phyloP scores from a whole-genome alignment of 2,888 invertebrate genomes.

The Drosophila ustulata region DNA sequence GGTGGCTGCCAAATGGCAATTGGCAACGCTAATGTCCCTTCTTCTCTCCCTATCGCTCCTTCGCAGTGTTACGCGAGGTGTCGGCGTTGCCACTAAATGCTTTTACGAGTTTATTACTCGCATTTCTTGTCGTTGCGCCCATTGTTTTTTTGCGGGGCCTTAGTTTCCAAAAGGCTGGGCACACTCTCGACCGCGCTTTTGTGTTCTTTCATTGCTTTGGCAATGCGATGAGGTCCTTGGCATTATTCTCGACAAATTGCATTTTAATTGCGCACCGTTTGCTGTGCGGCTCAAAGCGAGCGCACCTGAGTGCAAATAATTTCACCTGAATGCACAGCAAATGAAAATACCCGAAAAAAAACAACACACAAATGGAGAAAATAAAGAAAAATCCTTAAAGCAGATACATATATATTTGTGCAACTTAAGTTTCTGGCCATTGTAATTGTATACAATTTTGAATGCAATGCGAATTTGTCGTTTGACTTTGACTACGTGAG shows the following conservation, averaged over 20 bases:
- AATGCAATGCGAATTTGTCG: slow-evolving; percentile 73
- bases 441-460: slow-evolving; percentile 43
- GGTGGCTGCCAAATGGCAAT: slow-evolving; percentile 11
- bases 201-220: slow-evolving; percentile 23
- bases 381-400: slow-evolving; percentile 54
- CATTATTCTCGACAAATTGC: slow-evolving; percentile 67
- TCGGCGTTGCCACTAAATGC: slow-evolving; percentile 2
- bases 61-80: background rate
- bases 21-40: background rate
- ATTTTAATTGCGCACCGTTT: slow-evolving; percentile 72
- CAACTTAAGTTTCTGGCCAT: slow-evolving; percentile 11
- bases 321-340: slow-evolving; percentile 69
- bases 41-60: background rate
- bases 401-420: slow-evolving; percentile 26
- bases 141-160: slow-evolving; percentile 34
- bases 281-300: slow-evolving; percentile 47
- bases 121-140: slow-evolving; percentile 26
- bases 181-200: slow-evolving; percentile 27
- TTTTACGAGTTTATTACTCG: slow-evolving; percentile 23
- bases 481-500: slow-evolving; percentile 76
- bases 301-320: slow-evolving; percentile 68
- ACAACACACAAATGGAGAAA: slow-evolving; percentile 26
- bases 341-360: slow-evolving; percentile 51
- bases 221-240: slow-evolving; percentile 34
- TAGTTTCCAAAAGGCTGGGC: slow-evolving; percentile 24